phyloP scores from a whole-genome alignment of 1,140 invertebrate genomes.

The Drosophila baimaii region DNA sequence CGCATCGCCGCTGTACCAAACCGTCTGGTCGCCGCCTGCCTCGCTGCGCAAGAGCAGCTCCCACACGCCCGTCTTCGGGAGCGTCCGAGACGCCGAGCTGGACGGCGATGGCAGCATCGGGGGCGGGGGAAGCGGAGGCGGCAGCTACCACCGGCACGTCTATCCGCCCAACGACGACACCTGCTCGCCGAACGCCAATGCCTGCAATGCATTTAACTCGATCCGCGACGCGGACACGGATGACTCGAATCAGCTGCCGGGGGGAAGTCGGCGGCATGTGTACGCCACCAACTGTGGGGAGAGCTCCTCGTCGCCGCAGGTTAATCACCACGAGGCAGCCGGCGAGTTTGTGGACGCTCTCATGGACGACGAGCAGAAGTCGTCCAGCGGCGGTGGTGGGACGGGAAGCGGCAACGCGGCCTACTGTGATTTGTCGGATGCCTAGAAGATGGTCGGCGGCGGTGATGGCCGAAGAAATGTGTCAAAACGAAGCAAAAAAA shows the following conservation, averaged over 20 bases:
- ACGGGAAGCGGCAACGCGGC: conserved; percentile 32
- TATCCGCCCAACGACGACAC: conserved; percentile 83
- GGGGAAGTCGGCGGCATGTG: conserved; percentile 71
- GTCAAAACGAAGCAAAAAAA: conserved; percentile 50
- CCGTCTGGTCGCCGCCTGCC: conserved; percentile 82
- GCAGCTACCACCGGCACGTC: conserved; percentile 78
- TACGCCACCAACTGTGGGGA: conserved; percentile 83
- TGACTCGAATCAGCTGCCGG: conserved; percentile 75
- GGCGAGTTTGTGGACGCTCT: conserved; percentile 67
- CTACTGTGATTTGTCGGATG: conserved; percentile 80
- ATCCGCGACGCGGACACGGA: conserved; percentile 82
- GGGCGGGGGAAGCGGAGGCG: conserved; percentile 63
- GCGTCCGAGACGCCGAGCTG: conserved; percentile 78
- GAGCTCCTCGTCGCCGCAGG: conserved; percentile 79
- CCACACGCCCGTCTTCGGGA: conserved; percentile 81
- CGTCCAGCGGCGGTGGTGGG: conserved; percentile 32
- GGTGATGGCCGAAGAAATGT: conserved; percentile 44
- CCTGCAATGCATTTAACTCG: conserved; percentile 79
- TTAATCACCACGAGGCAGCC: conserved; percentile 72
- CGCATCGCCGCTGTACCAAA: conserved; percentile 82
- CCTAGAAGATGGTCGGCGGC: conserved; percentile 44
- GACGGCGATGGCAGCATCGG: conserved; percentile 76
- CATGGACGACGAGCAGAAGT: conserved; percentile 73
- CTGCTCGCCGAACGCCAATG: conserved; percentile 79
- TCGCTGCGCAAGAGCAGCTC: conserved; percentile 81